A percentile compares a stretch with the other conserved stretches of the same genome.
Conservation (phyloP, 2,888 invertebrate species). For the Alloplasta piceator region DNA sequence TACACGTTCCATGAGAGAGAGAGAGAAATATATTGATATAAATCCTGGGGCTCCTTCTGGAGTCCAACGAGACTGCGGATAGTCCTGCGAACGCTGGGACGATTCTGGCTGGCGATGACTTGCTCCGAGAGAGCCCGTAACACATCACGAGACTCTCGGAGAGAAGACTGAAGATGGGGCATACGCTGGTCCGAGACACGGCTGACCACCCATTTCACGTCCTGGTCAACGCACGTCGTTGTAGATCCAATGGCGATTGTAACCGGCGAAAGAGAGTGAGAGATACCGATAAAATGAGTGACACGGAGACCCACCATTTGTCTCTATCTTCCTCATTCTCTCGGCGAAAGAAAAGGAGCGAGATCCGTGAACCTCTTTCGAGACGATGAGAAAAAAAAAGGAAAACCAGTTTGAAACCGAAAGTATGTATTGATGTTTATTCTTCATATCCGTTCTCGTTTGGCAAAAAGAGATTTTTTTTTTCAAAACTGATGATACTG, state of each 20-base stretch:
- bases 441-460: conserved; percentile 21
- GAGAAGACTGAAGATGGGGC: conserved; percentile 25
- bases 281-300: conserved; percentile 60
- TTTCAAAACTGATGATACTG: conserved; percentile 44
- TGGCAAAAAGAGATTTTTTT: conserved; percentile 29
- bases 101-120: conserved; percentile 55
- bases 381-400: not conserved
- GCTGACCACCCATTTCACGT: conserved; percentile 80
- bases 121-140: conserved; percentile 68
- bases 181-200: conserved; percentile 54
- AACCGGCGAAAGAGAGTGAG: conserved; percentile 6
- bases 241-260: conserved; percentile 76
- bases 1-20: not conserved
- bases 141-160: conserved; percentile 62
- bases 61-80: conserved; percentile 28
- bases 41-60: conserved; percentile 33
- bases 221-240: conserved; percentile 74
- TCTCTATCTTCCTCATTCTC: conserved; percentile 38
- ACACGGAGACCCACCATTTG: conserved; percentile 50
- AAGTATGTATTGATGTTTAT: conserved; percentile 28
- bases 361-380: conserved; percentile 30
- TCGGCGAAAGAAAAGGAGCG: conserved; percentile 16
- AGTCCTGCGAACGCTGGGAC: conserved; percentile 45
- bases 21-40: too few species aligned
- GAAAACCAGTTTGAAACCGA: conserved; percentile 44